These are phyloP conservation scores for Upupa epops DNA, from an alignment of 2,113 vertebrate species.

Conservation along the genomic window DNA sequence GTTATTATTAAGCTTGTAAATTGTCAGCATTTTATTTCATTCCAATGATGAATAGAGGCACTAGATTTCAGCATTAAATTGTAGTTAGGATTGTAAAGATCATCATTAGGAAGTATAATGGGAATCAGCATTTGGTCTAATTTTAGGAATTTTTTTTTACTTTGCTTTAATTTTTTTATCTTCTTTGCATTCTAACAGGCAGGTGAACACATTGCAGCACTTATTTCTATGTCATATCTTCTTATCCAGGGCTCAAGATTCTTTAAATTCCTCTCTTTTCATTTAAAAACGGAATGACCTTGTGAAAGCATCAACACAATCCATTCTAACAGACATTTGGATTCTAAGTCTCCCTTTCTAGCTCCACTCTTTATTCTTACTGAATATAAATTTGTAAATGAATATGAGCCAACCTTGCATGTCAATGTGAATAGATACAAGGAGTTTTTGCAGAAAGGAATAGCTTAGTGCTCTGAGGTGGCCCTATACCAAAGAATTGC, in stretches of 20 bases:
- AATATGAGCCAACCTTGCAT: not conserved
- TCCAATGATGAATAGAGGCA: conserved; percentile 69
- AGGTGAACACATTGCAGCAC: not conserved
- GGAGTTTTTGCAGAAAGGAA: not conserved
- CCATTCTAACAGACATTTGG: not conserved
- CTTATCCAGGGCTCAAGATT: not conserved
- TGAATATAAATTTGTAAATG: not conserved
- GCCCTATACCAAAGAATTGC: not conserved
- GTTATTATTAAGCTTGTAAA: conserved; percentile 54
- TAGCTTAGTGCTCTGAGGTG: not conserved
- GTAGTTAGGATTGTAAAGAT: conserved; percentile 74
- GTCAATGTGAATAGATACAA: conserved; percentile 6
- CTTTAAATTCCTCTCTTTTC: not conserved
- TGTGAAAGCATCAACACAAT: not conserved
- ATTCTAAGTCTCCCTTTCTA: conserved; percentile 7
- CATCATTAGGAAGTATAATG: conserved; percentile 68
- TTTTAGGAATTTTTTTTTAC: not conserved
- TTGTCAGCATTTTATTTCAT: conserved; percentile 68
- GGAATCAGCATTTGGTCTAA: conserved; percentile 50
- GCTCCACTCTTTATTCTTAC: not conserved
- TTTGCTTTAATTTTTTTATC: conserved; percentile 6
- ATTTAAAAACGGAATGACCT: not conserved
- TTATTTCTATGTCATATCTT: not conserved
- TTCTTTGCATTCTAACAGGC: not conserved
- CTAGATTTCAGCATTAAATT: conserved; percentile 76